A percentile compares a stretch with the other conserved stretches of the same genome.
phyloP scores from a whole-genome alignment of 1,140 invertebrate species.

The Drosophila dunni region DNA sequence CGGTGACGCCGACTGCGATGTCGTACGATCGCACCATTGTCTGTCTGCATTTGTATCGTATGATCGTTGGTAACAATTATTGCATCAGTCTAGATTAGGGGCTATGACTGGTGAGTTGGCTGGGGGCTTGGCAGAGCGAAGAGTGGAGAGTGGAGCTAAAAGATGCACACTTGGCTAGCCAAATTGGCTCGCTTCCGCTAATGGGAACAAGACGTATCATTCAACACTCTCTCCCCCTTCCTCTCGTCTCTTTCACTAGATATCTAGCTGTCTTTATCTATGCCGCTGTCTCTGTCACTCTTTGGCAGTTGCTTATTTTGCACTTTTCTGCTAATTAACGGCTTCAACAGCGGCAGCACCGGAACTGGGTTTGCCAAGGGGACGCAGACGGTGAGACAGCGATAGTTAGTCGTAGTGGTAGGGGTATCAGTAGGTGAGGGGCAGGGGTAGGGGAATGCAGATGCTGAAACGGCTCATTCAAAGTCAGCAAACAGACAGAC shows the following conservation, averaged over 20 bases:
- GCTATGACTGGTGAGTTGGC: neutral
- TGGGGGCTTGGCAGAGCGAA: neutral
- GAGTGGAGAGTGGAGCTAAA: neutral
- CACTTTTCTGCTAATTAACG: slow-evolving; percentile 77
- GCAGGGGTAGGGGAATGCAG: slow-evolving; percentile 2
- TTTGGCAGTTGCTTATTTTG: slow-evolving; percentile 47
- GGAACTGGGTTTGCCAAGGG: slow-evolving; percentile 41
- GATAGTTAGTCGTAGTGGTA: neutral
- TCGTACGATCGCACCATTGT: slow-evolving; percentile 26
- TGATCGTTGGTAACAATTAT: slow-evolving; percentile 72
- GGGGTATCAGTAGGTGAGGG: neutral
- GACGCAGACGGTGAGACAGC: neutral
- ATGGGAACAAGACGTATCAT: slow-evolving; percentile 27
- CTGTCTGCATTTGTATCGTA: slow-evolving; percentile 44
- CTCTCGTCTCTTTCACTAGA: neutral
- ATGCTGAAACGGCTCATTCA: slow-evolving; percentile 56
- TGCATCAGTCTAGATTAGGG: slow-evolving; percentile 56
- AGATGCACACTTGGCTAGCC: slow-evolving; percentile 45
- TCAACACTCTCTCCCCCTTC: neutral
- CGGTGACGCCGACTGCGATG: neutral
- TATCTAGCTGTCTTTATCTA: neutral
- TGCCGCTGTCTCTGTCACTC: neutral
- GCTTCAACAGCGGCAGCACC: slow-evolving; percentile 40
- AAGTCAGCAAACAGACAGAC: slow-evolving; percentile 52
- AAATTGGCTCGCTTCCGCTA: slow-evolving; percentile 71